phyloP scores from a whole-genome alignment of 2,888 invertebrate genomes.

The Petrophora chlorosata region DNA sequence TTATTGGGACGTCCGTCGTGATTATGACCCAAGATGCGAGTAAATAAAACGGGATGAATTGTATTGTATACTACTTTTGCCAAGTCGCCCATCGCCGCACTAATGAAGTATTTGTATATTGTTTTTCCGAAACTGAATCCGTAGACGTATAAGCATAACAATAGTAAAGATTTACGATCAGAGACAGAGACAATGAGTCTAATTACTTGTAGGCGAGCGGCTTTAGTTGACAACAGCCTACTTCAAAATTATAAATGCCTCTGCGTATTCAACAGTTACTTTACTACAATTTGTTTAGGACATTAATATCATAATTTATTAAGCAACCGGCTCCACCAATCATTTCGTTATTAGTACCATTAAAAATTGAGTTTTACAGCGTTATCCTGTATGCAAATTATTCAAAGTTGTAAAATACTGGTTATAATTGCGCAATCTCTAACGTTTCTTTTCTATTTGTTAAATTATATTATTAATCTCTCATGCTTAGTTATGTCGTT shows the following conservation, averaged over 20 bases:
- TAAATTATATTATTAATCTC: constrained; percentile 13
- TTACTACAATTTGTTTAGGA: constrained; percentile 14
- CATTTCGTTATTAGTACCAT: constrained; percentile 25
- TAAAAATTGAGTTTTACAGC: constrained; percentile 20
- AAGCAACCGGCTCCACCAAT: constrained; percentile 22
- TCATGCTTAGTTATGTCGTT: constrained; percentile 26
- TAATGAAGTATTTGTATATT: constrained; percentile 28
- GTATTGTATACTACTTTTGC: constrained; percentile 19
- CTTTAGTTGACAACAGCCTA: constrained; percentile 33
- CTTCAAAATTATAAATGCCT: constrained; percentile 18
- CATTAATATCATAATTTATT: constrained; percentile 15
- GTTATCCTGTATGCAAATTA: constrained; percentile 3
- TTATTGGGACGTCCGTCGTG: constrained; percentile 7
- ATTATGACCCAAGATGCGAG: constrained; percentile 13
- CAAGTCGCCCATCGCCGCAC: constrained; percentile 24
- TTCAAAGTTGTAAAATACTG: constrained; percentile 8
- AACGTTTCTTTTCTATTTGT: constrained; percentile 2
- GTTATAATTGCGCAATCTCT: constrained; percentile 3
- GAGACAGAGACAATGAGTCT: constrained; percentile 65
- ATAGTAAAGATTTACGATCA: constrained; percentile 56
- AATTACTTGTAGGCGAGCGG: constrained; percentile 63
- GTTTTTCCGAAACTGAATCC: constrained; percentile 25
- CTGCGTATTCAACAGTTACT: constrained; percentile 16
- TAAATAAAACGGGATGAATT: constrained; percentile 17
- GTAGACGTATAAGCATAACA: constrained; percentile 47